phyloP scores from a whole-genome alignment of 2,113 vertebrate species.

The Kobus ellipsiprymnus region DNA sequence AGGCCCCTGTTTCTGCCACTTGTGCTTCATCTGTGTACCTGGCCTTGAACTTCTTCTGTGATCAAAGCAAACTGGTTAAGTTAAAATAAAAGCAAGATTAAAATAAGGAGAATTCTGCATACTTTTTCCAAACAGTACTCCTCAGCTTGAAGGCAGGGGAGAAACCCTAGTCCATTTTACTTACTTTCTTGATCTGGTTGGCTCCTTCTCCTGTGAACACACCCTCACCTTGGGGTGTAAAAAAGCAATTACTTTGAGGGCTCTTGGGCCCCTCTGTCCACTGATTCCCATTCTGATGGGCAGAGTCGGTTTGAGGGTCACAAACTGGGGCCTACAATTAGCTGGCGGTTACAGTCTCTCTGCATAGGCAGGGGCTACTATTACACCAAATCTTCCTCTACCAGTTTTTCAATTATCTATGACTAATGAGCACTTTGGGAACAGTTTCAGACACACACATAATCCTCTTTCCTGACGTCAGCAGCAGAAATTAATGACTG shows the following conservation, averaged over 20 bases:
- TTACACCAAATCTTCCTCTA: constrained; percentile 71
- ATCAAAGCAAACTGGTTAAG: not conserved
- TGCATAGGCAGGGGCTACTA: constrained; percentile 58
- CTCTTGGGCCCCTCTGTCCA: not conserved
- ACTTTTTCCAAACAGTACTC: not conserved
- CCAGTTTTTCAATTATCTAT: constrained; percentile 74
- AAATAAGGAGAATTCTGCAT: not conserved
- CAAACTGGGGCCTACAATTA: constrained; percentile 61
- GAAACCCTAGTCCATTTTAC: not conserved
- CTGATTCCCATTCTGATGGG: constrained; percentile 18
- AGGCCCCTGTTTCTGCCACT: not conserved
- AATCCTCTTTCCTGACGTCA: constrained; percentile 66
- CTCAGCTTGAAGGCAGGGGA: not conserved
- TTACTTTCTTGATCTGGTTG: not conserved
- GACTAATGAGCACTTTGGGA: constrained; percentile 75
- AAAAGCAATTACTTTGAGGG: not conserved
- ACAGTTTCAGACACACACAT: constrained; percentile 73
- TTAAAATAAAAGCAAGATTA: constrained; percentile 17
- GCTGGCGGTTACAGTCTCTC: constrained; percentile 50
- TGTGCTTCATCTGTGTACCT: not conserved
- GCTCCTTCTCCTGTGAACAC: not conserved
- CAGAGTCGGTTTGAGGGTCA: constrained; percentile 38
- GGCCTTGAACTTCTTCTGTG: not conserved
- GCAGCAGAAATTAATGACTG: constrained; percentile 70
- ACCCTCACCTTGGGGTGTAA: not conserved